A percentile compares a stretch with the other conserved stretches of the same genome.
These are phyloP conservation scores for Acropternis orthonyx DNA, from an alignment of 2,797 vertebrate species.

Conservation along the genomic window DNA sequence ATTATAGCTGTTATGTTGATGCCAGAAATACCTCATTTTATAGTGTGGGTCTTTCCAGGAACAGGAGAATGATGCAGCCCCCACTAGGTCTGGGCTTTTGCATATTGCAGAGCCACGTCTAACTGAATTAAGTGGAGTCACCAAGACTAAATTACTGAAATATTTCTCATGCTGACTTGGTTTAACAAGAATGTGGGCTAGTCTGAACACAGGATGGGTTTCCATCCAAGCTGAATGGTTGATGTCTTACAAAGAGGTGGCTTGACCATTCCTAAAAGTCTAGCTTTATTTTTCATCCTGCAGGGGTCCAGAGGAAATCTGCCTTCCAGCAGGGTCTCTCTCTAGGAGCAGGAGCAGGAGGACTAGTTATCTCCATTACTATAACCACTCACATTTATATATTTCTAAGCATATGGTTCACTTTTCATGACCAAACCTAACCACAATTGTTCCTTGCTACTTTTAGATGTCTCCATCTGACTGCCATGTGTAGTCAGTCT, in stretches of 20 bases:
- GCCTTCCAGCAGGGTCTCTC: not conserved
- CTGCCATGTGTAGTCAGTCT: not conserved
- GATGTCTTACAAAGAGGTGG: not conserved
- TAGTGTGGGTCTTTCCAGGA: constrained; percentile 53
- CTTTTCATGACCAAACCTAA: not conserved
- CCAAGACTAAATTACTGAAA: constrained; percentile 67
- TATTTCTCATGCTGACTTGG: constrained; percentile 59
- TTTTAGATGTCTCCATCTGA: not conserved
- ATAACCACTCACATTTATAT: not conserved
- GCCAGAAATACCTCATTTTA: constrained; percentile 58
- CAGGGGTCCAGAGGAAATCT: not conserved
- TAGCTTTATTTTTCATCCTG: not conserved
- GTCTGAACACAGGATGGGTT: not conserved
- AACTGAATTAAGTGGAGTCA: constrained; percentile 62
- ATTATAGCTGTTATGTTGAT: not conserved
- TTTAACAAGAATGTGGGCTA: constrained; percentile 46
- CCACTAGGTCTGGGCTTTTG: constrained; percentile 41
- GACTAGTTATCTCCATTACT: not conserved
- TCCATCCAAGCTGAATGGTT: not conserved
- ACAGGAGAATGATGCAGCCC: constrained; percentile 31
- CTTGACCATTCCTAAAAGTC: not conserved
- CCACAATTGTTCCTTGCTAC: not conserved
- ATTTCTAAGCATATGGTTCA: not conserved
- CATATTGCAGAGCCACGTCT: constrained; percentile 48
- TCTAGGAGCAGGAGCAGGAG: not conserved